Evolutionary conservation across 2,888 invertebrate species (phyloP), one percentile per base, ranked within the genome.

Genomic region (Geotrupes spiniger): DNA sequence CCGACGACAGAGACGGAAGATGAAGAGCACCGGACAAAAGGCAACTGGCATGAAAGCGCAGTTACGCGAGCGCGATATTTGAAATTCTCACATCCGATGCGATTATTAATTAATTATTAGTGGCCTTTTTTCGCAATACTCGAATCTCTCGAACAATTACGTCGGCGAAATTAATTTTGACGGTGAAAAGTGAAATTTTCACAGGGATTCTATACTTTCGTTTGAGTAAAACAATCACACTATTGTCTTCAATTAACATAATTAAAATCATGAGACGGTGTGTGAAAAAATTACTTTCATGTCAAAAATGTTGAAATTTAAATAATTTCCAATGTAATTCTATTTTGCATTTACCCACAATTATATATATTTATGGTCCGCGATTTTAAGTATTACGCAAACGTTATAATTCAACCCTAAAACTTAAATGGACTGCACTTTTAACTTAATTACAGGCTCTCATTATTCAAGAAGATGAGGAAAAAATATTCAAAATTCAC

Each of bases 31-130:
- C n/a, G n/a, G 12, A 28, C 42, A 31, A 36, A 50, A 45, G 38
- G 37, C 45, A 46, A 26, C 16, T 16, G 11, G 31, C 21, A 29
- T 42, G 46, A 46, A 33, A 48, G 44, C 53, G 29, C 47, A 46
- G 6, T 31, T n/a, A 4, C 5, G 4, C 5, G 4, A 5, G 44
- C 46, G 40, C 27, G 38, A 42, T 36, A 25, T 52, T 51, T 14
- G 33, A 14, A 33, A 33, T 33, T 33, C 33, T 12, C 33, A 14
- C 9, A n/a, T 4, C 4, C 11, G 33, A 33, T n/a, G 15, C 12
- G 33, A 14, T 14, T 14, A 9, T 9, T 14, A 4, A 33, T 29
- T 29, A 29, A 4, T 3, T 10, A 15, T 33, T 33, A 10, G 14
- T 12, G 15, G 11, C 9, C 15, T 14, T 14, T 33, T 33, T 15